phyloP scores from a whole-genome alignment of 2,113 vertebrate species.

The Gulo gulo region DNA sequence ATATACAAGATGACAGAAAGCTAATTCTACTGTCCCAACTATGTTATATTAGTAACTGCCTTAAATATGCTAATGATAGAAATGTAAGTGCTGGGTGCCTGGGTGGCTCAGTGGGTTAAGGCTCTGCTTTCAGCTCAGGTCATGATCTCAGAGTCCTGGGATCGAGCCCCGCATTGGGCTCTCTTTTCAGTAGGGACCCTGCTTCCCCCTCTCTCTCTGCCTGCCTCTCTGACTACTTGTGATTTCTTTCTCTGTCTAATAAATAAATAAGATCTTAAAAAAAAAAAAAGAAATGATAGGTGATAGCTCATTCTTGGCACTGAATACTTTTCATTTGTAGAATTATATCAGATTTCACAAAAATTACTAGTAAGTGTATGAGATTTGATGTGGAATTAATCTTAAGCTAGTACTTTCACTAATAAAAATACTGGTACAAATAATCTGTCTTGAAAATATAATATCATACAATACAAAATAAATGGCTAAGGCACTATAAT shows the following conservation, averaged over 20 bases:
- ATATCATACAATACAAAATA: background rate
- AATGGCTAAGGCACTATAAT: background rate
- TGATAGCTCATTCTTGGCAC: background rate
- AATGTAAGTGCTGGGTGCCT: background rate
- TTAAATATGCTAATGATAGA: background rate
- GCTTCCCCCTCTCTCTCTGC: no score
- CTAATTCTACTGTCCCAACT: background rate
- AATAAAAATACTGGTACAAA: background rate
- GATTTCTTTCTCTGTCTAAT: no score
- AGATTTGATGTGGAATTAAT: background rate
- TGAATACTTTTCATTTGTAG: background rate
- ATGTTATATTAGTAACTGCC: background rate
- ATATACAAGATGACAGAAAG: background rate
- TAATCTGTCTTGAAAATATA: background rate
- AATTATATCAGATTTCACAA: background rate
- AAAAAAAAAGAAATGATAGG: background rate
- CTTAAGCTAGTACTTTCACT: background rate
- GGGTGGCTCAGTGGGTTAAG: no score
- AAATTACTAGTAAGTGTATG: background rate
- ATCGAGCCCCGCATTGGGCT: no score
- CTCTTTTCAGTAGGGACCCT: no score
- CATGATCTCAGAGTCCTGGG: no score
- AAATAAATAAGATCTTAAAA: no score
- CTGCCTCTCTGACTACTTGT: no score
- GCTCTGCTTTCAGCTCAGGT: no score